A percentile compares a stretch with the other conserved stretches of the same genome.
Conservation (phyloP, 2,888 invertebrate species). For the Cylloceria caligata region DNA sequence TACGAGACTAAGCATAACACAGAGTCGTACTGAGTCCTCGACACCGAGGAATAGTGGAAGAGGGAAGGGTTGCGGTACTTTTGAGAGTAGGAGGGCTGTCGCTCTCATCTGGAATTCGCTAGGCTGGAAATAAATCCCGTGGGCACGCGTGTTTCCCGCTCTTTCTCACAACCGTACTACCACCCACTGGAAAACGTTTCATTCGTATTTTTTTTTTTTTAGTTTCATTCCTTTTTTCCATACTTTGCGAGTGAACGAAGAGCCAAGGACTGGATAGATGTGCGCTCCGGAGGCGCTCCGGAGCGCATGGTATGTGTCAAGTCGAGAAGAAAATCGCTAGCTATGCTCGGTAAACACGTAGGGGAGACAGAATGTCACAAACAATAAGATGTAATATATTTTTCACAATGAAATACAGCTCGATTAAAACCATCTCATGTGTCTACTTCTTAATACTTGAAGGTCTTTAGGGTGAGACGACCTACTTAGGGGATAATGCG, state of each 20-base stretch:
- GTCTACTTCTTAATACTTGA: background rate
- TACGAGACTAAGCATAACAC: conserved; percentile 17
- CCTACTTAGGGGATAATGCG: too few species aligned
- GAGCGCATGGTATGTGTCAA: conserved; percentile 34
- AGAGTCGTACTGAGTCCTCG: background rate
- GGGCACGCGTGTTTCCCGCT: conserved; percentile 46
- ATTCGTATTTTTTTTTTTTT: conserved; percentile 13
- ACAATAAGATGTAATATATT: background rate
- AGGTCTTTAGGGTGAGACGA: too few species aligned
- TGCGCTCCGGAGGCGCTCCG: background rate
- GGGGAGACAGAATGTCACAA: background rate
- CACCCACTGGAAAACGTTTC: conserved; percentile 29
- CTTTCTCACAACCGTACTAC: background rate
- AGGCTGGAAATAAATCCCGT: conserved; percentile 58
- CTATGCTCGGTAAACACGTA: conserved; percentile 6
- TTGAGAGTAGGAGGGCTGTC: conserved; percentile 51
- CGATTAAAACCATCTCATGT: background rate
- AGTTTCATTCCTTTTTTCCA: background rate
- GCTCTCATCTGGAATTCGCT: conserved; percentile 55
- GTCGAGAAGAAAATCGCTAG: conserved; percentile 58
- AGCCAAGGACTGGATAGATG: conserved; percentile 10
- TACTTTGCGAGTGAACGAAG: conserved; percentile 1
- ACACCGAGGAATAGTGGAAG: background rate
- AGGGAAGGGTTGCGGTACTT: conserved; percentile 15
- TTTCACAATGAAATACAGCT: background rate